Conservation (phyloP, 2,888 invertebrate species). For the Eilema griseolum region DNA sequence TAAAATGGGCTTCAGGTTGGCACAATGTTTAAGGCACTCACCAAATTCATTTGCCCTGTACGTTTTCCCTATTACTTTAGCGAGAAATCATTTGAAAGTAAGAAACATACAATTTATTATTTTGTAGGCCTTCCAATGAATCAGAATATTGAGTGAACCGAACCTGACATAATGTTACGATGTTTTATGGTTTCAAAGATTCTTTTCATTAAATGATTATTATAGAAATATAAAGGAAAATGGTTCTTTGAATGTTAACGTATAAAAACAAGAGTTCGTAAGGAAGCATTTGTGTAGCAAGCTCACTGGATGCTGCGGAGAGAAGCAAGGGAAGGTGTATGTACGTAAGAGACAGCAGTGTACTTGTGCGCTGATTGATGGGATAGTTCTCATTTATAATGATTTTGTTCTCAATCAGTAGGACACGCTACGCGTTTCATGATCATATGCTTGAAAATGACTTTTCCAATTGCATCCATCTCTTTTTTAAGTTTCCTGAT, state of each 20-base stretch:
- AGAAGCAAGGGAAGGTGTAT: background rate
- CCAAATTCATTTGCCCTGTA: conserved; percentile 13
- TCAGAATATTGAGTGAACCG: background rate
- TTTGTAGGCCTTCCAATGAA: conserved; percentile 9
- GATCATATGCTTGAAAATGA: too few species aligned
- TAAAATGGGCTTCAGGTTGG: conserved; percentile 9
- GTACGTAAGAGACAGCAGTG: background rate
- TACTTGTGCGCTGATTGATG: too few species aligned
- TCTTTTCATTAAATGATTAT: background rate
- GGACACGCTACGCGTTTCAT: too few species aligned
- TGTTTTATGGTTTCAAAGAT: background rate
- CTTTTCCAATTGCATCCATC: too few species aligned
- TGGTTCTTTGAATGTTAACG: background rate
- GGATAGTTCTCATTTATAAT: too few species aligned
- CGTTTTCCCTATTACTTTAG: conserved; percentile 18
- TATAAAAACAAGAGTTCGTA: background rate
- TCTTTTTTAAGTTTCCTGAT: too few species aligned
- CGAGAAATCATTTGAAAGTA: conserved; percentile 5
- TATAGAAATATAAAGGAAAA: background rate
- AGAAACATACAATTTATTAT: conserved; percentile 3
- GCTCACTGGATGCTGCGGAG: background rate
- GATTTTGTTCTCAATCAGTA: too few species aligned
- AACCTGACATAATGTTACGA: background rate
- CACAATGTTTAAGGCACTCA: conserved; percentile 7
- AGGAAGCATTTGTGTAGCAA: background rate